Percentiles rank a stretch among this genome's conserved stretches.
These are phyloP conservation scores for Drosophila macrospina DNA, from an alignment of 2,888 invertebrate species.

Conservation along the genomic window DNA sequence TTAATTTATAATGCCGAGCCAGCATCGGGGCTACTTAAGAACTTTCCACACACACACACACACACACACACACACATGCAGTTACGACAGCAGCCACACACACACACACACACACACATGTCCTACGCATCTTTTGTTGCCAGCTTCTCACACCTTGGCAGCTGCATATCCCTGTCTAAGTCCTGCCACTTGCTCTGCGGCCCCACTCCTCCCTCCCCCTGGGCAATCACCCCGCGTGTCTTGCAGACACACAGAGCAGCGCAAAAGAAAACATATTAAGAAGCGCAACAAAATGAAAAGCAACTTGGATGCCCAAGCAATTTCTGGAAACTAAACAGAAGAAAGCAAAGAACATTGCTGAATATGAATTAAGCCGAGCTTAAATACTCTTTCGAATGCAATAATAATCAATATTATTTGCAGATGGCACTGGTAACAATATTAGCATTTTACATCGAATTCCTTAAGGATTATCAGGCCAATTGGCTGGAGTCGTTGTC, in stretches of 20 bases:
- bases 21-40: slow-evolving; percentile 60
- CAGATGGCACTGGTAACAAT: not conserved
- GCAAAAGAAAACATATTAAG: slow-evolving; percentile 68
- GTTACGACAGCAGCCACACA: not conserved
- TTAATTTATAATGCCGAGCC: slow-evolving; percentile 81
- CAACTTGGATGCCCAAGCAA: slow-evolving; percentile 41
- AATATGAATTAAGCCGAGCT: not conserved
- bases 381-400: slow-evolving; percentile 9
- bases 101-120: slow-evolving; percentile 21
- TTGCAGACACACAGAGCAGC: slow-evolving; percentile 26
- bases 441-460: too few species aligned
- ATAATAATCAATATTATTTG: not conserved
- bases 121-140: slow-evolving; percentile 54
- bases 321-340: not conserved
- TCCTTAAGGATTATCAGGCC: too few species aligned
- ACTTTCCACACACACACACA: slow-evolving; percentile 31
- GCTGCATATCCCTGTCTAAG: slow-evolving; percentile 74
- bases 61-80: slow-evolving; percentile 6
- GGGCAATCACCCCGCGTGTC: not conserved
- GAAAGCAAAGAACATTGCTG: not conserved
- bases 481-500: too few species aligned
- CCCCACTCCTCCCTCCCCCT: slow-evolving; percentile 3
- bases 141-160: slow-evolving; percentile 66
- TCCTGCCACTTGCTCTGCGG: slow-evolving; percentile 39
- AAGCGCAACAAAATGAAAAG: slow-evolving; percentile 69